These are phyloP conservation scores for Fragum sueziense DNA, from an alignment of 2,888 invertebrate genomes.

Conservation along the genomic window DNA sequence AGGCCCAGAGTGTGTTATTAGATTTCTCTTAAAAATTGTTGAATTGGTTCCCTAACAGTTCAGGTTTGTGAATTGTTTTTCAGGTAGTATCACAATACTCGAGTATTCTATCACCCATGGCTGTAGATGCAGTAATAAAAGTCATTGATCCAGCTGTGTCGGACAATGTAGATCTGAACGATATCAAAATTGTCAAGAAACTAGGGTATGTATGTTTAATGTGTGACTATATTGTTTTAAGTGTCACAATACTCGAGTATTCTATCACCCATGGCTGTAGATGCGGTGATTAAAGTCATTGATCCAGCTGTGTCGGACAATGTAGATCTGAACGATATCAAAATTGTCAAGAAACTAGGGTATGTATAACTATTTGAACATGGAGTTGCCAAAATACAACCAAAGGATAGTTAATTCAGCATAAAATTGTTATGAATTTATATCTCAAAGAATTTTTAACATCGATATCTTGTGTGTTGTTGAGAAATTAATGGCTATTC, in stretches of 20 bases:
- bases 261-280: conserved; percentile 97
- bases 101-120: conserved; percentile 96
- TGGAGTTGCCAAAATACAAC: background rate
- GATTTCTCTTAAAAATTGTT: too few species aligned
- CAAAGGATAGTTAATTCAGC: background rate
- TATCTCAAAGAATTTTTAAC: too few species aligned
- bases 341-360: conserved; percentile 97
- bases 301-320: conserved; percentile 87
- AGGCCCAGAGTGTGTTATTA: too few species aligned
- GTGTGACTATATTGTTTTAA: too few species aligned
- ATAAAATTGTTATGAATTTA: background rate
- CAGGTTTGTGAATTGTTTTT: too few species aligned
- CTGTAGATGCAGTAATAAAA: conserved; percentile 97
- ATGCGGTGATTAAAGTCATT: conserved; percentile 95
- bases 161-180: conserved; percentile 92
- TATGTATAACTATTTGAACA: conserved; percentile 58
- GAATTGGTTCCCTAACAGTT: too few species aligned
- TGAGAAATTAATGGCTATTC: background rate
- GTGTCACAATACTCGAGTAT: conserved; percentile 98
- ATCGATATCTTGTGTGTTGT: background rate
- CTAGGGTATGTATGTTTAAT: conserved; percentile 90
- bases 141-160: conserved; percentile 88
- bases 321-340: conserved; percentile 96
- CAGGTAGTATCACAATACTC: conserved; percentile 99
- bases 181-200: conserved; percentile 98